These are phyloP conservation scores for Acrocyrtus sp. DNA, from an alignment of 2,888 invertebrate species.

Conservation along the genomic window DNA sequence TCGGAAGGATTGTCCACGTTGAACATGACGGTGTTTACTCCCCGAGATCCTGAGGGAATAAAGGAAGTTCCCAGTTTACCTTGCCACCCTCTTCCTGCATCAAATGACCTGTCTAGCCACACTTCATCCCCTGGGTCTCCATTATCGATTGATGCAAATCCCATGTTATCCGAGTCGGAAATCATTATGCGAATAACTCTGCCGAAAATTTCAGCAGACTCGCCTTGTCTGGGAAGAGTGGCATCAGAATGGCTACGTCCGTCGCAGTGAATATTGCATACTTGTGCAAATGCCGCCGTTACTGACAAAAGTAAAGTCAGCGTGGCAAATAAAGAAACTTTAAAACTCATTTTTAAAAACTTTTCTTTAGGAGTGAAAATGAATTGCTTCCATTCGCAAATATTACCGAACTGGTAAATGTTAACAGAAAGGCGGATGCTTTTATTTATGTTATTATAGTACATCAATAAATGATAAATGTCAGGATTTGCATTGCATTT, in stretches of 20 bases:
- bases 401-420: too few species aligned
- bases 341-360: not conserved
- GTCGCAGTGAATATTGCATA: constrained; percentile 60
- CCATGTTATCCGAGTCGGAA: constrained; percentile 59
- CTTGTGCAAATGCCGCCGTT: constrained; percentile 5
- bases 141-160: constrained; percentile 45
- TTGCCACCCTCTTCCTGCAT: constrained; percentile 53
- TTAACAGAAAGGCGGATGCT: too few species aligned
- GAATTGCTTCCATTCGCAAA: too few species aligned
- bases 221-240: constrained; percentile 28
- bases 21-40: constrained; percentile 41
- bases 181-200: constrained; percentile 50
- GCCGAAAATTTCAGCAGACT: constrained; percentile 35
- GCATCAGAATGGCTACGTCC: constrained; percentile 49
- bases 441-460: too few species aligned
- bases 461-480: too few species aligned
- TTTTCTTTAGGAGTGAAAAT: too few species aligned
- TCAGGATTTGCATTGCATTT: too few species aligned
- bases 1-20: constrained; percentile 55
- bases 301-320: too few species aligned
- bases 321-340: not conserved
- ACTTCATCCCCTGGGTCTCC: constrained; percentile 55
- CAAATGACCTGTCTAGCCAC: constrained; percentile 59
- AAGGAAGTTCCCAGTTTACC: constrained; percentile 41
- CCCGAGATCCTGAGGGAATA: constrained; percentile 39